Evolutionary conservation across 2,888 invertebrate genomes (phyloP), one percentile per base, ranked within the genome.

Genomic region (Eilema caniola): DNA sequence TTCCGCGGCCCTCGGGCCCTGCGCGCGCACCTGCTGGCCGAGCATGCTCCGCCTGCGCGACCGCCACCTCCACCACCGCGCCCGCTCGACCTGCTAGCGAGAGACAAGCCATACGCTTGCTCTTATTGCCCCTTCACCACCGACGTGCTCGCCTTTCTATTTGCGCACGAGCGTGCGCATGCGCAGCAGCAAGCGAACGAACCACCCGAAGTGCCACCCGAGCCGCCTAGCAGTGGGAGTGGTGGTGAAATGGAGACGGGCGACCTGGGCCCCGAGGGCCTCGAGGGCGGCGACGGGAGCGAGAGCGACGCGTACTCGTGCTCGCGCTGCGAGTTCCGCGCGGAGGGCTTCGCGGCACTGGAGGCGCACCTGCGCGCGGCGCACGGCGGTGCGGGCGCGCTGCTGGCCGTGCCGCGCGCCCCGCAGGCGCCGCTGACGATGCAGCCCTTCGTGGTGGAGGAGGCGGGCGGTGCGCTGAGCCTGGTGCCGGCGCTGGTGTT

Each of bases 401-500:
- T 96, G 86, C 88, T 95, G 85, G 92, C 95, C 37, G 91, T 95
- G 87, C 96, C 96, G 79, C 97, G 98, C 85, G 97, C 97, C 70
- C 95, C 97, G 80, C 96, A 96, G 81, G 92, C 95, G 72, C 91
- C 96, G 77, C 97, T 98, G 88, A 97, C 98, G 81, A 99, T 99
- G 98, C 99, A 99, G 95, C 98, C 99, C 72, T 99, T 99, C 95
- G 96, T 98, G 84, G 96, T 98, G 92, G 98, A 98, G 92, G 95
- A 95, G 83, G 91, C 95, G 85, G 93, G 94, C 82, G 95, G 94
- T 81, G 95, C 94, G 89, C 93, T 94, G 84, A 97, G 97, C 90
- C 98, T 99, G 93, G 97, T 98, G 88, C 98, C 99, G 81, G 98
- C 99, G 85, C 96, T 99, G 86, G 98, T 99, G 92, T 98, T 98